A percentile compares a stretch with the other conserved stretches of the same genome.
Evolutionary conservation across 2,113 vertebrate species (phyloP).

Genomic region (Chloebia gouldiae): DNA sequence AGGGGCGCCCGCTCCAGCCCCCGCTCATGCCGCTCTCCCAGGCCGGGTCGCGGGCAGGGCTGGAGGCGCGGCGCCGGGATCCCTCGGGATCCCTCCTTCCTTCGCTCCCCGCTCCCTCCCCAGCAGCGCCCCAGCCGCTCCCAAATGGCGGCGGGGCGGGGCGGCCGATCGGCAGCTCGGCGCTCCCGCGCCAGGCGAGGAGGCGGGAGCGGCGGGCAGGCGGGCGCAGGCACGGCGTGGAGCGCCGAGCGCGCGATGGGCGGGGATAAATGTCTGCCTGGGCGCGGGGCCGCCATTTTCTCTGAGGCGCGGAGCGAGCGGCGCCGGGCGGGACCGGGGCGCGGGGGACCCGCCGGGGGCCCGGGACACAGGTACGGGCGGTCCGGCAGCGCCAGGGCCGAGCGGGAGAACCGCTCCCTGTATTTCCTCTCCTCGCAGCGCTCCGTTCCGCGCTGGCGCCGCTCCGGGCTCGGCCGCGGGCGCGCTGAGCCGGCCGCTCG

Average conservation of each 20-base stretch:
- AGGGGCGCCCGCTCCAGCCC: background rate
- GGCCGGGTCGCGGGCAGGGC: background rate
- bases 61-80: background rate
- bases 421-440: background rate
- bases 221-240: background rate
- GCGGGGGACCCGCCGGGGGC: background rate
- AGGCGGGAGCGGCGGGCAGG: background rate
- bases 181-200: background rate
- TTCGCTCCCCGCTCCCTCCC: background rate
- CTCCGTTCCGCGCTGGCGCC: background rate
- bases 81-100: background rate
- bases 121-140: background rate
- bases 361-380: background rate
- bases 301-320: background rate
- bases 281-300: background rate
- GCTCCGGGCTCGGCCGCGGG: background rate
- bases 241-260: background rate
- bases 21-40: background rate
- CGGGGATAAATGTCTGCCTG: background rate
- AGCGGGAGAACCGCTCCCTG: background rate
- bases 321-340: background rate
- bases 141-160: background rate
- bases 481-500: background rate
- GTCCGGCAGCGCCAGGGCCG: background rate
- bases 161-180: background rate